These are phyloP conservation scores for Drosophila colorata DNA, from an alignment of 2,888 invertebrate genomes.

Conservation along the genomic window DNA sequence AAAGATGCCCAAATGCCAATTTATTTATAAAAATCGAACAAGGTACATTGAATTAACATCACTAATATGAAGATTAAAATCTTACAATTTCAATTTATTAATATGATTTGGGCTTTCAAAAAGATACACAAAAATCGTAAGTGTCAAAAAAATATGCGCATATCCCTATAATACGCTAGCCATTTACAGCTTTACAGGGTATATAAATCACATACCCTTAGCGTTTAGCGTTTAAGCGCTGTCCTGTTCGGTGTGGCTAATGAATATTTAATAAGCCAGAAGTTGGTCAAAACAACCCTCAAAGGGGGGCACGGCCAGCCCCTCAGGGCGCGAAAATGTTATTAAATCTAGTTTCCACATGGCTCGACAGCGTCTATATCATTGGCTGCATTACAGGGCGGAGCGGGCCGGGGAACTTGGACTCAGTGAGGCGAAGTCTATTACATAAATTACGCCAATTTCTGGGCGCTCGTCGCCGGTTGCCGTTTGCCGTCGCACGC, in stretches of 20 bases:
- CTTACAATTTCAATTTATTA: no score
- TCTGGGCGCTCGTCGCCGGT: constrained; percentile 52
- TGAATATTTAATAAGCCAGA: constrained; percentile 83
- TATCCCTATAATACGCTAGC: no score
- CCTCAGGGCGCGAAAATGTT: constrained; percentile 60
- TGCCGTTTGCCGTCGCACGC: constrained; percentile 62
- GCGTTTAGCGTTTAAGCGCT: constrained; percentile 15
- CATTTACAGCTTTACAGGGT: constrained; percentile 23
- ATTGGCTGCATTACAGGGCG: constrained; percentile 50
- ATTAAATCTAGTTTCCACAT: constrained; percentile 83
- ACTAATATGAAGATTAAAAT: no score
- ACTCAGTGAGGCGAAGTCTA: constrained; percentile 67
- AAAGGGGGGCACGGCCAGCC: constrained; percentile 4
- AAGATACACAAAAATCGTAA: no score
- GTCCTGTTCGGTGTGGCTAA: constrained; percentile 64
- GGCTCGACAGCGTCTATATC: constrained; percentile 67
- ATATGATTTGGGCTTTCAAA: no score
- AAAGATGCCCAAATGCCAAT: no score
- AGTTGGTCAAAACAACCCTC: constrained; percentile 53
- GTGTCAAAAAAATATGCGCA: no score
- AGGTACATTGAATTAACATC: no score
- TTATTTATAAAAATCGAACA: no score
- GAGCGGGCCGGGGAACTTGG: background rate
- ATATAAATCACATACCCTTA: constrained; percentile 14
- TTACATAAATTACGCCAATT: constrained; percentile 79